Conservation (phyloP, 2,113 vertebrate species). For the Herpetotheres cachinnans region DNA sequence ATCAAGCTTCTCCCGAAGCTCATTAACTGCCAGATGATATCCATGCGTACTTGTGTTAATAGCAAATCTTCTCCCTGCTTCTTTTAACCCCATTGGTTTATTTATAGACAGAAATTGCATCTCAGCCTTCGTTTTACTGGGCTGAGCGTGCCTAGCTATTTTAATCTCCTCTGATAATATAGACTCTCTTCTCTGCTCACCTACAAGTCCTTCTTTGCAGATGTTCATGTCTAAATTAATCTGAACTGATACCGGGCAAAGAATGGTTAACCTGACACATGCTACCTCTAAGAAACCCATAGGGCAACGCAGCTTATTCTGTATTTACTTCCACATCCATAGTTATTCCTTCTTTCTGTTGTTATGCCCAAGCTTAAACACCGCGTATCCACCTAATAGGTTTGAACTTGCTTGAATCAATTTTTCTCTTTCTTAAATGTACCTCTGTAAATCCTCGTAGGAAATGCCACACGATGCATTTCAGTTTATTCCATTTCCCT, state of each 20-base stretch:
- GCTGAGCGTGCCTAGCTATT: background rate
- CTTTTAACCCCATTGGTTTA: background rate
- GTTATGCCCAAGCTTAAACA: background rate
- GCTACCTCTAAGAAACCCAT: background rate
- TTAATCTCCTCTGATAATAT: background rate
- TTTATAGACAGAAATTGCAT: background rate
- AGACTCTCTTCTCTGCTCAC: background rate
- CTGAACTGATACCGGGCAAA: background rate
- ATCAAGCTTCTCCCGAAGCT: background rate
- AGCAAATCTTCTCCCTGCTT: background rate
- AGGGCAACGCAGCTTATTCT: background rate
- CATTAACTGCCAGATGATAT: background rate
- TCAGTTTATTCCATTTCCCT: background rate
- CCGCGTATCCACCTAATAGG: background rate
- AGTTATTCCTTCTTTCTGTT: background rate
- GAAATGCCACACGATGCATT: background rate
- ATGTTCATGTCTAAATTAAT: conserved; percentile 2
- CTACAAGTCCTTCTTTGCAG: background rate
- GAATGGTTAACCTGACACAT: background rate
- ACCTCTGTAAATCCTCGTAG: background rate
- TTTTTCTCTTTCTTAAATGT: background rate
- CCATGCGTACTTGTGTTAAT: background rate
- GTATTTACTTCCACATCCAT: background rate
- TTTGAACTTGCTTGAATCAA: background rate
- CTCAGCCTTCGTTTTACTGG: background rate